Evolutionary conservation across 2,797 vertebrate species (phyloP), one percentile per base, ranked within the genome.

Genomic region (Sebastes variabilis): DNA sequence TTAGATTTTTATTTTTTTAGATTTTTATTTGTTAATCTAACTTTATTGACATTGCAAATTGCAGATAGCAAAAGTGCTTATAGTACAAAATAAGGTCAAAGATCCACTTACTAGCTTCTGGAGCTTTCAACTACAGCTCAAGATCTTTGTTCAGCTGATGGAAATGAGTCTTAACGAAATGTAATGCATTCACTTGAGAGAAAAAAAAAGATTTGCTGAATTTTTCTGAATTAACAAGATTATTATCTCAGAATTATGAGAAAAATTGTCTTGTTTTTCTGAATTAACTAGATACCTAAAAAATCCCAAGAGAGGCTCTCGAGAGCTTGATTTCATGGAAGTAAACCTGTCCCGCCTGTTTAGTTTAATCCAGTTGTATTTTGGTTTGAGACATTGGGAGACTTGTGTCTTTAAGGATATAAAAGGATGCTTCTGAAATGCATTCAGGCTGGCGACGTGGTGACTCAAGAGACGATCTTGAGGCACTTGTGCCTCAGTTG

Each of bases 81-180:
- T 42, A 42, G 38, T 42, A 42, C 38, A 42, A 42, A 42, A 42
- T 42, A 42, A 42, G 38, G 13, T 42, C 38, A 38, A 38, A 38
- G 38, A 42, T 42, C 38, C 38, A 42, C 38, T 42, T 42, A 42
- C 5, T 42, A 14, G 11, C 54, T 56, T 14, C 22, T 56, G 54
- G 54, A 25, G 54, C 54, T 56, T 56, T 56, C 54, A 25, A 56
- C 54, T 22, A 56, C 54, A 56, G 1, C 22, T 56, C 22, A 54
- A n/a, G 52, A 54, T 54, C 9, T 22, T 54, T 54, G 0, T 54
- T 12, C 52, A 54, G 20, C 52, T 22, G n/a, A 54, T 54, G 52
- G 52, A 42, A 38, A 38, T 38, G 36, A 38, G 0, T 0, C 14
- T 16, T 42, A 42, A 0, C 0, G 0, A 42, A 16, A 0, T 6